These are phyloP conservation scores for Haliaeetus leucogaster DNA, from an alignment of 2,113 vertebrate genomes.

Conservation along the genomic window DNA sequence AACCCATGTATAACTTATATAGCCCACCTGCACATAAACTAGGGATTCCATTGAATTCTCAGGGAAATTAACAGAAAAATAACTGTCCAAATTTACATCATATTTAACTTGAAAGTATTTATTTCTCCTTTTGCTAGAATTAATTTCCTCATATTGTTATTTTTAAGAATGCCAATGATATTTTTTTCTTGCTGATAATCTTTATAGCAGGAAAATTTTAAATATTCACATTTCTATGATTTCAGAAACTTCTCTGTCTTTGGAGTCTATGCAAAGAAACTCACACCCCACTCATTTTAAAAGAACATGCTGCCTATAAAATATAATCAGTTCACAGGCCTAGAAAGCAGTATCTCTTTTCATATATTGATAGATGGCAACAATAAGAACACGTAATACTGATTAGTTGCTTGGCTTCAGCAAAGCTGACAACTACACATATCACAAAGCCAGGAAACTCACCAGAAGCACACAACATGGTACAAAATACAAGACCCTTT, in stretches of 20 bases:
- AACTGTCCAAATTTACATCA: background rate
- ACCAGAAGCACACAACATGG: background rate
- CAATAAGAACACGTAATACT: background rate
- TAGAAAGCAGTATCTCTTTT: background rate
- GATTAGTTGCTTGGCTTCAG: background rate
- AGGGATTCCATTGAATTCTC: background rate
- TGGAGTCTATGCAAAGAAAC: background rate
- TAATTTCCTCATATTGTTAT: background rate
- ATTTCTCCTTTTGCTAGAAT: background rate
- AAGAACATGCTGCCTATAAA: background rate
- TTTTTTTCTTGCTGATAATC: background rate
- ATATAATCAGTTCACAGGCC: background rate
- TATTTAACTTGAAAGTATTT: background rate
- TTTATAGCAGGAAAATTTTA: background rate
- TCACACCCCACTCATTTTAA: background rate
- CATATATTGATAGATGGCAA: background rate
- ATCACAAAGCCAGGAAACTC: background rate
- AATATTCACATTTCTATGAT: background rate
- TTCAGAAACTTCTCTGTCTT: background rate
- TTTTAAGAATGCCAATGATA: background rate
- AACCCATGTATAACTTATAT: background rate
- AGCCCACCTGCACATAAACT: background rate
- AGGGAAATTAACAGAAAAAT: background rate
- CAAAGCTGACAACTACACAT: rapidly evolving
- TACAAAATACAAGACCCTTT: background rate